Evolutionary conservation across 2,113 vertebrate species (phyloP).

Genomic region (Phyllopteryx taeniolatus): DNA sequence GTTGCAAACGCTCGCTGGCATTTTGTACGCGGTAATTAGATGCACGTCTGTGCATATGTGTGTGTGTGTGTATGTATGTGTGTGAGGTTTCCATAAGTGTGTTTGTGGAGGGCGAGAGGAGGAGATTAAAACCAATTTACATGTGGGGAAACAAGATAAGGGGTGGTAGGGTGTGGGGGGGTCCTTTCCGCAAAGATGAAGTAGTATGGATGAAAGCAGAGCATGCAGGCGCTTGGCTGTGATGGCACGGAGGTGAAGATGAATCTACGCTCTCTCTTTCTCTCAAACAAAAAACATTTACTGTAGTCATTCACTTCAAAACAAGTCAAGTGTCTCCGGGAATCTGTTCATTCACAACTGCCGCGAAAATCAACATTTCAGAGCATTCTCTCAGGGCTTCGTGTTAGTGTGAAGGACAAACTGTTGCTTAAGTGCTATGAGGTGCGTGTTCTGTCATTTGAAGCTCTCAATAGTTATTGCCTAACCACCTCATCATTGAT

Average conservation of each 20-base stretch:
- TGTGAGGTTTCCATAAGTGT: conserved; percentile 35
- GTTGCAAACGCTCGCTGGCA: conserved; percentile 68
- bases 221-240: conserved; percentile 51
- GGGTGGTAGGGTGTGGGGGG: neutral
- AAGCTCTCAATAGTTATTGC: conserved; percentile 34
- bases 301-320: conserved; percentile 53
- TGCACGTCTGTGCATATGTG: conserved; percentile 40
- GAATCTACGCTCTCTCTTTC: conserved; percentile 49
- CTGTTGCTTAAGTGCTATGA: conserved; percentile 1
- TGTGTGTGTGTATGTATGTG: conserved; percentile 11
- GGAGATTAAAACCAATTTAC: conserved; percentile 63
- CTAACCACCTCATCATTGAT: conserved; percentile 59
- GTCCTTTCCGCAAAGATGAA: conserved; percentile 60
- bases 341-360: conserved; percentile 32
- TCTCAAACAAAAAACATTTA: conserved; percentile 63
- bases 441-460: conserved; percentile 15
- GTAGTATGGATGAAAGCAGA: conserved; percentile 63
- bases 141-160: conserved; percentile 62
- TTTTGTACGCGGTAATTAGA: conserved; percentile 69
- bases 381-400: conserved; percentile 3
- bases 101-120: conserved; percentile 34
- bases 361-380: conserved; percentile 10
- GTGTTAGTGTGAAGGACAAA: conserved; percentile 3
- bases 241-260: conserved; percentile 48
- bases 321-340: conserved; percentile 49